Evolutionary conservation across 2,797 vertebrate genomes (phyloP).

Genomic region (Decapterus maruadsi): DNA sequence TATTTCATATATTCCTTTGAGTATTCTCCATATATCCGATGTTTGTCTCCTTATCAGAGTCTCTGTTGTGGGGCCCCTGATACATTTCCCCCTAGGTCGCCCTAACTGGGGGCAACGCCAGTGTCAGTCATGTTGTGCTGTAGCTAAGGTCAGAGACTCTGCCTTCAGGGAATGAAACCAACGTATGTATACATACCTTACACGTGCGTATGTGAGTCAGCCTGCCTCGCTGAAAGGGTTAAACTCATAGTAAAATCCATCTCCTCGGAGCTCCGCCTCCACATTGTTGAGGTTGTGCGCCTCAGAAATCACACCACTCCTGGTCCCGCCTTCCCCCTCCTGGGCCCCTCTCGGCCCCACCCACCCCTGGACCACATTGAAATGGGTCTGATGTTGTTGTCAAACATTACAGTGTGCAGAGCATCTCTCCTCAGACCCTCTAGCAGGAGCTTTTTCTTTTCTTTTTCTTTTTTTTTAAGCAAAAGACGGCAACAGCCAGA

Average conservation of each 20-base stretch:
- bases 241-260: slow-evolving; percentile 62
- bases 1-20: neutral
- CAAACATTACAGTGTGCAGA: slow-evolving; percentile 67
- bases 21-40: neutral
- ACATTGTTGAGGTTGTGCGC: slow-evolving; percentile 62
- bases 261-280: slow-evolving; percentile 63
- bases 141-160: neutral
- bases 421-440: slow-evolving; percentile 46
- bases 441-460: slow-evolving; percentile 49
- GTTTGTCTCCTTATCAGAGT: no score
- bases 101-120: neutral
- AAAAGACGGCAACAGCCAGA: neutral
- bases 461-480: no score
- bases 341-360: slow-evolving; percentile 62
- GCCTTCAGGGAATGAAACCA: neutral
- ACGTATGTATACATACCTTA: neutral
- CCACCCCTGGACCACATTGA: slow-evolving; percentile 80
- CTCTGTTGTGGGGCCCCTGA: neutral
- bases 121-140: neutral
- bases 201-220: neutral
- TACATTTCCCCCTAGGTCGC: neutral
- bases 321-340: slow-evolving; percentile 50
- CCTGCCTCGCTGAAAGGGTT: slow-evolving; percentile 57
- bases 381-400: slow-evolving; percentile 80
- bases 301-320: slow-evolving; percentile 86